Evolutionary conservation across 2,888 invertebrate genomes (phyloP).

Genomic region (Cantharis nigra): DNA sequence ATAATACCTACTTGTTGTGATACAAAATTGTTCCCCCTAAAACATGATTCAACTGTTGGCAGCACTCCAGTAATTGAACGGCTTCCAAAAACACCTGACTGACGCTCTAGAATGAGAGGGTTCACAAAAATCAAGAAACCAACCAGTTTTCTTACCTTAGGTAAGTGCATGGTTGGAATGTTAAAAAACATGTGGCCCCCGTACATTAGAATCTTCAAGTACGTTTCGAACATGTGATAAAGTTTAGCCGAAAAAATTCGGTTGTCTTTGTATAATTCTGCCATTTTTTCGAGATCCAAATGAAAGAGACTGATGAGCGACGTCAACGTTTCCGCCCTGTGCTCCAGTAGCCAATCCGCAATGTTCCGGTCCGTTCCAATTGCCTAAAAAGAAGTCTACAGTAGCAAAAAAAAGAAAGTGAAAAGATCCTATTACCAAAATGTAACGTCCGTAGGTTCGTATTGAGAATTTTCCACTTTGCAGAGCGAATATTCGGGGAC

Average conservation of each 20-base stretch:
- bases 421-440: slow-evolving; percentile 67
- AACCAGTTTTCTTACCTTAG: slow-evolving; percentile 64
- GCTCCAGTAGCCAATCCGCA: slow-evolving; percentile 79
- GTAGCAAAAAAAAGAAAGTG: background rate
- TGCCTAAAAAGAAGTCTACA: slow-evolving; percentile 61
- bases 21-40: slow-evolving; percentile 85
- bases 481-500: slow-evolving; percentile 77
- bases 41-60: slow-evolving; percentile 77
- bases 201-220: slow-evolving; percentile 81
- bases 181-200: slow-evolving; percentile 84
- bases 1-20: slow-evolving; percentile 77
- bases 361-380: slow-evolving; percentile 87
- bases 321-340: slow-evolving; percentile 76
- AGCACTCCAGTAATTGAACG: slow-evolving; percentile 78
- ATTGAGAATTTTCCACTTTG: slow-evolving; percentile 90
- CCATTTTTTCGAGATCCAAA: slow-evolving; percentile 77
- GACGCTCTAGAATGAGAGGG: slow-evolving; percentile 68
- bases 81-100: slow-evolving; percentile 86
- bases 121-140: background rate
- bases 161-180: slow-evolving; percentile 78
- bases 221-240: slow-evolving; percentile 87
- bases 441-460: slow-evolving; percentile 79
- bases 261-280: slow-evolving; percentile 57
- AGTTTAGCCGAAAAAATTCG: slow-evolving; percentile 73
- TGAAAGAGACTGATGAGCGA: slow-evolving; percentile 83